Percentiles rank a stretch among this genome's conserved stretches.
These are phyloP conservation scores for Oreortyx pictus DNA, from an alignment of 2,797 vertebrate genomes.

Conservation along the genomic window DNA sequence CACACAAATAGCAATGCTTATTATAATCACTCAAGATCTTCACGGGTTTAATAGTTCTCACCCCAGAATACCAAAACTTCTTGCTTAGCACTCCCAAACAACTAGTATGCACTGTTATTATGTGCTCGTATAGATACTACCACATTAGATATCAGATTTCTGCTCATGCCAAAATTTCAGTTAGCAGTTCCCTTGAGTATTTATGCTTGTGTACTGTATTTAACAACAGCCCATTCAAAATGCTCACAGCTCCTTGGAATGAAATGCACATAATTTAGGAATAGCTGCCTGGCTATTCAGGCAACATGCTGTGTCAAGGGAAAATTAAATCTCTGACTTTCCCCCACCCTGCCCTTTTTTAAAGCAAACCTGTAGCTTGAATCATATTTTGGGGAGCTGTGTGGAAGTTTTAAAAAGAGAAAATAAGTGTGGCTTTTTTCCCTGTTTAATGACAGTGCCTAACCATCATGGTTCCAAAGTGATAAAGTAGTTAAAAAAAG, in stretches of 20 bases:
- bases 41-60: slow-evolving; percentile 30
- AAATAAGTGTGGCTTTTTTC: not conserved
- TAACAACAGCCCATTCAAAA: slow-evolving; percentile 70
- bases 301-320: slow-evolving; percentile 62
- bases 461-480: slow-evolving; percentile 58
- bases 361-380: slow-evolving; percentile 63
- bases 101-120: slow-evolving; percentile 51
- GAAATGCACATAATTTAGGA: slow-evolving; percentile 73
- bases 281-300: slow-evolving; percentile 65
- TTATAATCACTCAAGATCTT: not conserved
- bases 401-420: slow-evolving; percentile 51
- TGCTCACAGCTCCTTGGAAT: slow-evolving; percentile 65
- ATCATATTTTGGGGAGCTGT: slow-evolving; percentile 49
- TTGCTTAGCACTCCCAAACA: not conserved
- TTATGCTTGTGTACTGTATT: slow-evolving; percentile 68
- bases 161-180: slow-evolving; percentile 62
- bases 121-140: slow-evolving; percentile 23
- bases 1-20: not conserved
- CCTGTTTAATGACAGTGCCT: slow-evolving; percentile 26
- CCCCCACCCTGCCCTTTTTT: not conserved
- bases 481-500: slow-evolving; percentile 43
- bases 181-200: slow-evolving; percentile 58
- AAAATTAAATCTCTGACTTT: slow-evolving; percentile 64
- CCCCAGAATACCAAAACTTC: not conserved
- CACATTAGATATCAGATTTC: slow-evolving; percentile 36